These are phyloP conservation scores for Micoletzkya japonica DNA, from an alignment of 2,888 invertebrate species.

Conservation along the genomic window DNA sequence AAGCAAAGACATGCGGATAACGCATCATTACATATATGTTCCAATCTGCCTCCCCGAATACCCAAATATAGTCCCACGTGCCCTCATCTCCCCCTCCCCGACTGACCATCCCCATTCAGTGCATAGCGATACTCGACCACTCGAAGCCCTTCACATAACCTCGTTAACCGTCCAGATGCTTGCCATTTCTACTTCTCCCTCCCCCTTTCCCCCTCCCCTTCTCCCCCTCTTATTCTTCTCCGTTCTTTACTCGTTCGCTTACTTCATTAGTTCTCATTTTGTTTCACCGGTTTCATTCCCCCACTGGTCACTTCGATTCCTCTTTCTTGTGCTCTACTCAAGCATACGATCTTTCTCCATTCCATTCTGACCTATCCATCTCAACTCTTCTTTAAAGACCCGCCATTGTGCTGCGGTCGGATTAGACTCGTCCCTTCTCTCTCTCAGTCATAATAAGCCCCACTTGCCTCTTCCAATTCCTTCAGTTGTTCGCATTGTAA, in stretches of 20 bases:
- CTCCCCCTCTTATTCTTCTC: neutral
- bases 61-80: too few relatives aligned
- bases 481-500: too few relatives aligned
- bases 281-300: neutral
- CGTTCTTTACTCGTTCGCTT: neutral
- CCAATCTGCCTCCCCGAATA: too few relatives aligned
- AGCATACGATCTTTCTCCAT: neutral
- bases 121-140: too few relatives aligned
- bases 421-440: neutral
- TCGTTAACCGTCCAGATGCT: neutral
- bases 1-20: too few relatives aligned
- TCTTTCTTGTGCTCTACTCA: neutral
- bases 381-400: too few relatives aligned
- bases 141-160: neutral
- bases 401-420: too few relatives aligned
- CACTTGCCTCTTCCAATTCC: too few relatives aligned
- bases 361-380: conserved; percentile 8
- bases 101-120: too few relatives aligned
- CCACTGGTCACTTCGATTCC: neutral
- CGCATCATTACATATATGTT: too few relatives aligned
- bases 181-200: neutral
- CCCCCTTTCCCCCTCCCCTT: conserved; percentile 4
- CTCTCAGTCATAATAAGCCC: neutral
- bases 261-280: neutral
- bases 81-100: too few relatives aligned